Percentiles rank a stretch among this genome's conserved stretches.
Evolutionary conservation across 2,113 vertebrate genomes (phyloP).

Genomic region (Paradisaea rubra): DNA sequence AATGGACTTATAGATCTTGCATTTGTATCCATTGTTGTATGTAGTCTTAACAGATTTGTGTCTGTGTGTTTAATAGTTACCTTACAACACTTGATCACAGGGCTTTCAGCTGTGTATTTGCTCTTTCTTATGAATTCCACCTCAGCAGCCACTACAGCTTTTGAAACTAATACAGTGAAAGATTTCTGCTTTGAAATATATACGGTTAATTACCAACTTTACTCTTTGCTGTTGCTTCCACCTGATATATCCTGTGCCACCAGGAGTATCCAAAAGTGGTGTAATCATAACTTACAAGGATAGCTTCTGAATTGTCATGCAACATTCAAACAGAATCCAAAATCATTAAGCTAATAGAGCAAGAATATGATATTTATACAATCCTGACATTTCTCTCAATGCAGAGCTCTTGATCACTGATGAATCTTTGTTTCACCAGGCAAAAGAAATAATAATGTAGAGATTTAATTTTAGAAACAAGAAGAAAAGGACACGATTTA

Average conservation of each 20-base stretch:
- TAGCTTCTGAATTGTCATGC: not conserved
- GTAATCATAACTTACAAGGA: not conserved
- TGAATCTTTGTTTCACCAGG: not conserved
- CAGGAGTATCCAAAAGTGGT: not conserved
- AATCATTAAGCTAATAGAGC: not conserved
- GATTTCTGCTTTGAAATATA: not conserved
- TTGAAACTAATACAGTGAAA: not conserved
- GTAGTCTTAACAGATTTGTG: not conserved
- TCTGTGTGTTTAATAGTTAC: not conserved
- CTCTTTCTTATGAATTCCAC: not conserved
- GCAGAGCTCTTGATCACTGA: not conserved
- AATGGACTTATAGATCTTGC: rapidly evolving
- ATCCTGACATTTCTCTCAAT: not conserved
- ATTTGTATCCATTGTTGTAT: not conserved
- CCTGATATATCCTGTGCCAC: not conserved
- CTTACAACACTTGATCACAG: not conserved
- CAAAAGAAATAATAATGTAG: not conserved
- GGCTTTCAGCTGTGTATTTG: not conserved
- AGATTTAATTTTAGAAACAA: not conserved
- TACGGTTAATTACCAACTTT: not conserved
- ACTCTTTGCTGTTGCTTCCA: not conserved
- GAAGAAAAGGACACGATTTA: not conserved
- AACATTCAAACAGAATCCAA: not conserved
- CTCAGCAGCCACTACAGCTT: not conserved
- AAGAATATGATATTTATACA: not conserved